A percentile compares a stretch with the other conserved stretches of the same genome.
Evolutionary conservation across 2,888 invertebrate species (phyloP).

Genomic region (Eustalomyia histrio): DNA sequence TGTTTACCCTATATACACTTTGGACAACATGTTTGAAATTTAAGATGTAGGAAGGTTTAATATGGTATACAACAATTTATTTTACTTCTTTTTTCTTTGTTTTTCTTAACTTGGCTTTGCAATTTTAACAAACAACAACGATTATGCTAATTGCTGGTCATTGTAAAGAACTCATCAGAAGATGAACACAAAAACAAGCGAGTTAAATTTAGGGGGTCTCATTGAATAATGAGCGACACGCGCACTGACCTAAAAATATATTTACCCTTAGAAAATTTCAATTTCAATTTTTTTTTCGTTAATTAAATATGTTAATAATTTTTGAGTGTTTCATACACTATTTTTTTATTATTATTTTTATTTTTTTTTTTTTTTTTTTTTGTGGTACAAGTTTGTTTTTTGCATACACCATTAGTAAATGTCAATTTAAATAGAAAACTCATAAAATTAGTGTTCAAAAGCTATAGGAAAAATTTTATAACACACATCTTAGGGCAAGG

Average conservation of each 20-base stretch:
- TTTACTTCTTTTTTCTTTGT: neutral
- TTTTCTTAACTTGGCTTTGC: conserved; percentile 21
- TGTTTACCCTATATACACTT: conserved; percentile 42
- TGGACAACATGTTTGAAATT: conserved; percentile 9
- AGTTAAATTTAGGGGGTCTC: conserved; percentile 12
- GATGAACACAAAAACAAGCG: conserved; percentile 52
- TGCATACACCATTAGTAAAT: conserved; percentile 64
- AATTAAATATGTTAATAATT: conserved; percentile 67
- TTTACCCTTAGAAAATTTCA: conserved; percentile 28
- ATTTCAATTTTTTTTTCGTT: conserved; percentile 34
- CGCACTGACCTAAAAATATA: conserved; percentile 63
- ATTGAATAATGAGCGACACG: conserved; percentile 52
- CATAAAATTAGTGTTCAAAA: conserved; percentile 63
- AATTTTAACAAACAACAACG: conserved; percentile 68
- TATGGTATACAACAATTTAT: neutral
- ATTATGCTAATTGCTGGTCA: conserved; percentile 75
- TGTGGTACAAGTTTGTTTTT: neutral
- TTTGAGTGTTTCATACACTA: conserved; percentile 39
- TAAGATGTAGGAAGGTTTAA: conserved; percentile 7
- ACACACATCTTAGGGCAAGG: conserved; percentile 53
- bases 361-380: no score
- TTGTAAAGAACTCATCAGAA: conserved; percentile 65
- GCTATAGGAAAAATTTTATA: conserved; percentile 42
- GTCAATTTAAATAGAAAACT: conserved; percentile 67
- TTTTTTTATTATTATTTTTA: no score